phyloP scores from a whole-genome alignment of 2,888 invertebrate genomes.

The Brachypterus glaber region DNA sequence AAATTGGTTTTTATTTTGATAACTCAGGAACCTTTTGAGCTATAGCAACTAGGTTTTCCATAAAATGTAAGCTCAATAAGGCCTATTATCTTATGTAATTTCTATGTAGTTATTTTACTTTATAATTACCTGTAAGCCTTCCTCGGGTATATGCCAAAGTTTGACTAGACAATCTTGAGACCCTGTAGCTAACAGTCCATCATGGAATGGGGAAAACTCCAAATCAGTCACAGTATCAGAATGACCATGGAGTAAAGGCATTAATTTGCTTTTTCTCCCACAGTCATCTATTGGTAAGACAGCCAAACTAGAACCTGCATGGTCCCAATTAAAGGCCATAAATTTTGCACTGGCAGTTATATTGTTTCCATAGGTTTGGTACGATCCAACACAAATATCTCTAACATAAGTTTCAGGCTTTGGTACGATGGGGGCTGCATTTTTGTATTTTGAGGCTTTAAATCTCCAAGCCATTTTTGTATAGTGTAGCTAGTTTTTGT shows the following conservation, averaged over 20 bases:
- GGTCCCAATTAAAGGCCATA: conserved; percentile 94
- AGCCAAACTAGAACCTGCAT: conserved; percentile 83
- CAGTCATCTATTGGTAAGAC: conserved; percentile 80
- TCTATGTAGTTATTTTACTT: not conserved
- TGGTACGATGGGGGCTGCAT: conserved; percentile 91
- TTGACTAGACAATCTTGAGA: conserved; percentile 84
- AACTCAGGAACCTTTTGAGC: no score
- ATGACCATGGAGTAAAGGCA: conserved; percentile 78
- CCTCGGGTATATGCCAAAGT: conserved; percentile 81
- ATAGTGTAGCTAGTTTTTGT: conserved; percentile 20
- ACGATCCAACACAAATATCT: conserved; percentile 84
- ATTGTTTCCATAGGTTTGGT: conserved; percentile 92
- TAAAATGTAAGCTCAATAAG: no score
- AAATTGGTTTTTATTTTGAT: no score
- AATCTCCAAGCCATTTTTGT: conserved; percentile 83
- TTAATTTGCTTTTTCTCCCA: conserved; percentile 79
- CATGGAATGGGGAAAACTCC: conserved; percentile 93
- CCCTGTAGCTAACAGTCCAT: conserved; percentile 82
- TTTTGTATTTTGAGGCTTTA: conserved; percentile 97
- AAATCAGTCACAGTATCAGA: conserved; percentile 89
- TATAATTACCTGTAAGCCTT: conserved; percentile 47
- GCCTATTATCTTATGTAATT: no score
- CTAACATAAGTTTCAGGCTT: conserved; percentile 84
- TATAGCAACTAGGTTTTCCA: no score
- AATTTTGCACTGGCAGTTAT: conserved; percentile 87